Evolutionary conservation across 1,140 invertebrate genomes (phyloP).

Genomic region (Rhopalosiphum padi): DNA sequence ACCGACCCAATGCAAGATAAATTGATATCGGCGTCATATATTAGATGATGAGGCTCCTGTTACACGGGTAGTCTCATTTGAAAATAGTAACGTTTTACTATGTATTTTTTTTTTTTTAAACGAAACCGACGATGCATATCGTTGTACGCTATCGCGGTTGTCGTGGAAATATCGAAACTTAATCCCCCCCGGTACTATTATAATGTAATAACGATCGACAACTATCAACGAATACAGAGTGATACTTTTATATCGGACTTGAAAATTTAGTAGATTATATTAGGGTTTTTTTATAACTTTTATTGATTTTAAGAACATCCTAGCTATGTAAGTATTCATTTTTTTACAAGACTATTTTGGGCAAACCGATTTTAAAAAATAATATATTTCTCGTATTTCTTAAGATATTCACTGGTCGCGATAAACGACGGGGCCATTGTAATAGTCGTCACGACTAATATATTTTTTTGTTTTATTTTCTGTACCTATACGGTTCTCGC

Average conservation of each 20-base stretch:
- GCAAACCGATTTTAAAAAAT: neutral
- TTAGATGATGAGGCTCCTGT: neutral
- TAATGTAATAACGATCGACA: neutral
- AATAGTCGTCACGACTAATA: neutral
- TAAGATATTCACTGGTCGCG: neutral
- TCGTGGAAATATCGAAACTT: neutral
- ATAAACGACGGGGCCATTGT: neutral
- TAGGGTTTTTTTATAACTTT: neutral
- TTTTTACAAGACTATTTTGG: neutral
- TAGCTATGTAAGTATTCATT: neutral
- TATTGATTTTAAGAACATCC: neutral
- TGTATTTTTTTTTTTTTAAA: neutral
- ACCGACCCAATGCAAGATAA: neutral
- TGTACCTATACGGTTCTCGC: neutral
- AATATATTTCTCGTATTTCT: neutral
- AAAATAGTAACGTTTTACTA: neutral
- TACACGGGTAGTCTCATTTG: neutral
- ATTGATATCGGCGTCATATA: neutral
- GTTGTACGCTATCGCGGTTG: neutral
- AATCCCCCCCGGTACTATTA: neutral
- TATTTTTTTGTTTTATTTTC: neutral
- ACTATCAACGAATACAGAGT: neutral
- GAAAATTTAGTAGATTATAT: neutral
- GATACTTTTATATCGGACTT: neutral
- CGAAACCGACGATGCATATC: neutral